These are phyloP conservation scores for Sinosuthora webbiana DNA, from an alignment of 2,113 vertebrate genomes.

Conservation along the genomic window DNA sequence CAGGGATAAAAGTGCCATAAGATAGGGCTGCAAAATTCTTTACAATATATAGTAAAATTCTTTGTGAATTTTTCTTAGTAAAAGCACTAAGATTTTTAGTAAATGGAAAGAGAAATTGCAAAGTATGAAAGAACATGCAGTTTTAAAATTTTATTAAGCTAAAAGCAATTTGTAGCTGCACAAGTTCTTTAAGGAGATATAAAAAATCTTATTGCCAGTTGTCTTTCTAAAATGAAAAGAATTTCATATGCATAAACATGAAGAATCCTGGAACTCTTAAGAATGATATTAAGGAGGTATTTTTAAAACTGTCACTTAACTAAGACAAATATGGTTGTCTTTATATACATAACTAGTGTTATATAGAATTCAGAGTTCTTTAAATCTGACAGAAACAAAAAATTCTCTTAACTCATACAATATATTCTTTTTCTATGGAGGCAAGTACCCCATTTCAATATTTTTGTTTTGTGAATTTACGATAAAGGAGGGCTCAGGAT, in stretches of 20 bases:
- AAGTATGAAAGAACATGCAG: background rate
- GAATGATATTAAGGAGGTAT: background rate
- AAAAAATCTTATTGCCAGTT: background rate
- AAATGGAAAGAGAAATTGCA: background rate
- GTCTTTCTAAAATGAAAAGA: background rate
- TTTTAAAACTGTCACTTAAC: background rate
- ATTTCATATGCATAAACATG: background rate
- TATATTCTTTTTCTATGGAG: background rate
- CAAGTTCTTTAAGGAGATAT: background rate
- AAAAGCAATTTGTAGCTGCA: background rate
- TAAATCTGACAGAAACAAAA: background rate
- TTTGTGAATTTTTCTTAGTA: background rate
- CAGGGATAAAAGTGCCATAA: background rate
- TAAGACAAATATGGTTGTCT: background rate
- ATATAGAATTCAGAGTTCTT: background rate
- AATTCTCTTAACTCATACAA: background rate
- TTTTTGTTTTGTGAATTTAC: background rate
- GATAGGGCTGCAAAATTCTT: background rate
- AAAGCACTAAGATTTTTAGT: background rate
- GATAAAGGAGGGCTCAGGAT: background rate
- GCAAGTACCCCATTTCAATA: background rate
- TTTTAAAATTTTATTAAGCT: background rate
- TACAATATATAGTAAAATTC: background rate
- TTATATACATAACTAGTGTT: background rate
- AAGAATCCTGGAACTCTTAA: background rate